These are phyloP conservation scores for Mugil cephalus DNA, from an alignment of 2,113 vertebrate species.

Conservation along the genomic window DNA sequence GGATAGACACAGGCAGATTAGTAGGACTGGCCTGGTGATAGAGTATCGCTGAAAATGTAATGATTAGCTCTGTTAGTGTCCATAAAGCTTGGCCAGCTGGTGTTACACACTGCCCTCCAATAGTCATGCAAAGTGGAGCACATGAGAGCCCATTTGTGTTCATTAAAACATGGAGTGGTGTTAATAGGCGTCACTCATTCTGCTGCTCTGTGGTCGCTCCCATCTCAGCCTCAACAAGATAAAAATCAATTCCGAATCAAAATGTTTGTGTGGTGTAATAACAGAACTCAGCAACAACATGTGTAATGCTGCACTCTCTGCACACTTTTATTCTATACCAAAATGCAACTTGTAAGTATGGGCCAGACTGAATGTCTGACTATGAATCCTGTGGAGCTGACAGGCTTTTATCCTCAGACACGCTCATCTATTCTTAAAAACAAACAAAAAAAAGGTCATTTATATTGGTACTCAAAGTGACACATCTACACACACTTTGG, in stretches of 20 bases:
- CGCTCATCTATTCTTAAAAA: too few species aligned
- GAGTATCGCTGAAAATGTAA: conserved; percentile 58
- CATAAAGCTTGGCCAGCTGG: conserved; percentile 13
- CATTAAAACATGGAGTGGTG: conserved; percentile 44
- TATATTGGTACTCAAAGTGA: too few species aligned
- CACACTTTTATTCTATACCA: too few species aligned
- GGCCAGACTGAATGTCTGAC: too few species aligned
- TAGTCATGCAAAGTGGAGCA: conserved; percentile 53
- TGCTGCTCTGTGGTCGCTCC: conserved; percentile 17
- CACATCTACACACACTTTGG: too few species aligned
- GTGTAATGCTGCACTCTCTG: background rate
- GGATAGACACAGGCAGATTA: conserved; percentile 45
- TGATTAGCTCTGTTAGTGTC: conserved; percentile 68
- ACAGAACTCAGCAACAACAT: conserved; percentile 1
- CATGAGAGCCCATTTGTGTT: conserved; percentile 67
- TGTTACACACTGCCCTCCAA: conserved; percentile 51
- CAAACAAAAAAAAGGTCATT: too few species aligned
- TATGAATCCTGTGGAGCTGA: too few species aligned
- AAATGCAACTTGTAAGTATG: too few species aligned
- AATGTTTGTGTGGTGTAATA: conserved; percentile 57
- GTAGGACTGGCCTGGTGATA: conserved; percentile 53
- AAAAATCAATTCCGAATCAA: conserved; percentile 55
- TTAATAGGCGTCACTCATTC: background rate
- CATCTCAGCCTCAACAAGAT: conserved; percentile 30
- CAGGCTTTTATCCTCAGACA: too few species aligned